Evolutionary conservation across 2,888 invertebrate genomes (phyloP), one percentile per base, ranked within the genome.

Genomic region (Drosophila demipolita): DNA sequence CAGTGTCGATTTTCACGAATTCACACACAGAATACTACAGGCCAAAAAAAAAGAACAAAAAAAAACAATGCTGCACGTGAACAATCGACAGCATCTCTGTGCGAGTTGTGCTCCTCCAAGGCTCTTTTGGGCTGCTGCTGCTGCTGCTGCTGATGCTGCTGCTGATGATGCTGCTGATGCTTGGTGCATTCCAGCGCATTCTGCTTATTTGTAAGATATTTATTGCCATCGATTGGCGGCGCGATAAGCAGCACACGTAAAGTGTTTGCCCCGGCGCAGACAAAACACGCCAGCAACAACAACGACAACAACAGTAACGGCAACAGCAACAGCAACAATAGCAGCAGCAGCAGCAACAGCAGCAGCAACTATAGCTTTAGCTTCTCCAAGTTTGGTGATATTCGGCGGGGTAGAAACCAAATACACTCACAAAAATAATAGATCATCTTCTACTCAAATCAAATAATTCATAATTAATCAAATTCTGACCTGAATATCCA

Each of bases 131-230:
- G 57, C 45, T n/a, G 40, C 40, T 45, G 29, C 20, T 40, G 26
- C 40, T 42, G 57, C 1, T 50, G 32, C 48, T 48, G 23, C 23
- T 23, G 23, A 1, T 23, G 26, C 26, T 7, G 49, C 50, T 29
- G 55, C 38, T 55, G 55, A 1, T 55, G 55, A 0, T 57, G 45
- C 20, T 57, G 45, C 57, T 57, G 55, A 55, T 55, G 60, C 69
- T 70, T 52, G 50, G 70, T 53, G 88, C 90, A 92, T 92, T 91
- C 92, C 92, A 90, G 91, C 92, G 91, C 92, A 92, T 92, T 93
- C 91, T 92, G 92, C 92, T 92, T 93, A 93, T 93, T 93, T 93
- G 93, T 93, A 93, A 93, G 92, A 93, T 93, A 93, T 93, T 93
- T 93, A 93, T 93, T 93, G 93, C 93, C 92, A 91, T 91, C 91